Evolutionary conservation across 2,888 invertebrate genomes (phyloP), one percentile per base, ranked within the genome.

Genomic region (Dorcus parallelipipedus): DNA sequence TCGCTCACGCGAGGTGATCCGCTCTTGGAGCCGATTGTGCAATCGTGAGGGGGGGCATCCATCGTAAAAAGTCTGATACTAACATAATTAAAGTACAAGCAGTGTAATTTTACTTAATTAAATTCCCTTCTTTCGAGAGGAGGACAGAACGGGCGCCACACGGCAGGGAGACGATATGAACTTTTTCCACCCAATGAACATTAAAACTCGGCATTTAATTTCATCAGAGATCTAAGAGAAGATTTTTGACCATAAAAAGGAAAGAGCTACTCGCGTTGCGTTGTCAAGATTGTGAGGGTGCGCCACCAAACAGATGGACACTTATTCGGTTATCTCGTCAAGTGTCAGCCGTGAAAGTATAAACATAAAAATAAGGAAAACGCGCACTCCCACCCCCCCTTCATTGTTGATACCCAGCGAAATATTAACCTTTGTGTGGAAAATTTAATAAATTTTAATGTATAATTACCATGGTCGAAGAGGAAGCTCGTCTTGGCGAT

Each of bases 11-110:
- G 75, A 65, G 67, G 64, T 65, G 69, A 67, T 66, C 67, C 63
- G 65, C 68, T 66, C 68, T 20, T 64, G 63, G 58, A 69, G 63
- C 69, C 67, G 69, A 69, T 69, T 67, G 69, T 67, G 69, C 65
- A 68, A 70, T 69, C 62, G 67, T 59, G 33, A 45, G 42, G 57
- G 51, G 52, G 54, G 49, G 38, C 69, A 71, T 70, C 58, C 70
- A 69, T 72, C 75, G 76, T 76, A 78, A 78, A 78, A 78, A 77
- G 71, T 76, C 76, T 75, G 78, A 79, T 79, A 80, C 79, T 80
- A 79, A 80, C 79, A 80, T 80, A 80, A 80, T 80, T 80, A 80
- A 80, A 80, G 78, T 78, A 80, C 80, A 80, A 80, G 80, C 80
- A 78, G 76, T 78, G 80, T 80, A 80, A 80, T 80, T 80, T 80